Base-by-base conservation (phyloP, 2,113 vertebrate genomes). In the Euleptes europaea region DNA sequence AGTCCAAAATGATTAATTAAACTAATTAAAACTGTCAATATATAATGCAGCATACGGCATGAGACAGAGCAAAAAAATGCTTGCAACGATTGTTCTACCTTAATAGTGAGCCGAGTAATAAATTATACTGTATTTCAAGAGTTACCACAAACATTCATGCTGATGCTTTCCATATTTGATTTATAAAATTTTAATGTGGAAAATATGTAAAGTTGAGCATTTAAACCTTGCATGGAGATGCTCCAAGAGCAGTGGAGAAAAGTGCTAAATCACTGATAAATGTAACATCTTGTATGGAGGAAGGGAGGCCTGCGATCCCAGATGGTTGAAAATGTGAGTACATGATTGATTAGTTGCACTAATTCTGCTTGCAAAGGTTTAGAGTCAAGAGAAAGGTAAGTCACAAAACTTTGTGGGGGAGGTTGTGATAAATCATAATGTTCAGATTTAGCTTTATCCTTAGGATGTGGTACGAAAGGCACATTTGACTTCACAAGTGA, bases 121-220 rank as follows among this genome's bases (percentile, higher is more conserved):
- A 65, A 40, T 11, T 85, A 91, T 23, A 0, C 89, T 90, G 49
- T 75, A 21, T 28, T 87, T 12, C 63, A 60, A 49, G 47, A 28
- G 2, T 60, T 63, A 67, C 60, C 66, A 83, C 47, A 65, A 83
- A 11, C 63, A 89, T 90, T 91, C 88, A 66, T 74, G 3, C 17
- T 49, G 40, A 74, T 78, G 47, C 71, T 47, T 80, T 83, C 67
- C 15, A 57, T 83, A 10, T 5, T 83, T 3, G 1, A 78, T 75
- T 86, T 80, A 88, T 21, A 84, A 21, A 13, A 28, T 73, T 84
- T 90, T 86, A 80, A 88, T 0, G 0, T 8, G 76, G 28, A 19
- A 87, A 92, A 83, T 67, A 88, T 74, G 60, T 6, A 88, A 86
- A 86, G 74, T 84, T 81, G 89, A 89, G 21, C 54, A 84, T 86